Percentiles rank a stretch among this genome's conserved stretches.
Evolutionary conservation across 2,888 invertebrate species (phyloP).

Genomic region (Lasius fuliginosus): DNA sequence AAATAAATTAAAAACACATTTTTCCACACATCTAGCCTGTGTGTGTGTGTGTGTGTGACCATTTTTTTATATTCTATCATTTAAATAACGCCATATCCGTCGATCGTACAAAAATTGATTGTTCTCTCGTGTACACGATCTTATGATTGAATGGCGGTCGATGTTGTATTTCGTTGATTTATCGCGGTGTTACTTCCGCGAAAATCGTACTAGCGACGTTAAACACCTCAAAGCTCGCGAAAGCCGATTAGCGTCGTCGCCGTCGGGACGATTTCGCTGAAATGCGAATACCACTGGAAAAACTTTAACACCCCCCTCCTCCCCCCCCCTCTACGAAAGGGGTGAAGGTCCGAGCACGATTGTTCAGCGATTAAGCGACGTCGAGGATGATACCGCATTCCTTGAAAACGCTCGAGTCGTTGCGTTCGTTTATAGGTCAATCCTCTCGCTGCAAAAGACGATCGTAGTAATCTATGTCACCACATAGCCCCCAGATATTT

Average conservation of each 20-base stretch:
- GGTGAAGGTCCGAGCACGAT: constrained; percentile 11
- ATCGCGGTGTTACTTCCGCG: constrained; percentile 41
- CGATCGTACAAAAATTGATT: constrained; percentile 20
- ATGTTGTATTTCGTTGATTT: constrained; percentile 39
- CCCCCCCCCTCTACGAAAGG: not conserved
- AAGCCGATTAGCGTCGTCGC: constrained; percentile 61
- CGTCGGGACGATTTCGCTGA: constrained; percentile 57
- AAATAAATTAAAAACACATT: not conserved
- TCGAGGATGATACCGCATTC: constrained; percentile 41
- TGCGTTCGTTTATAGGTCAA: constrained; percentile 48
- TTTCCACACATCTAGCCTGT: not conserved
- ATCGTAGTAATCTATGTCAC: constrained; percentile 39
- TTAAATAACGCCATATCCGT: not conserved
- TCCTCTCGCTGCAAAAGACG: constrained; percentile 40
- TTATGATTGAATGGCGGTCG: constrained; percentile 7
- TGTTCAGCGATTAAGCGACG: constrained; percentile 34
- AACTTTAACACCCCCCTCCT: constrained; percentile 46
- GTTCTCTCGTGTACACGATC: not conserved
- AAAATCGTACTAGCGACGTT: constrained; percentile 58
- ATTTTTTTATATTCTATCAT: not conserved
- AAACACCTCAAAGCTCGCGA: constrained; percentile 58
- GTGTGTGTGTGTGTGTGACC: not conserved
- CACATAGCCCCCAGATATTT: constrained; percentile 28
- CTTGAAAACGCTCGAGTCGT: constrained; percentile 36
- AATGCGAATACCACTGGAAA: constrained; percentile 53